Conservation (phyloP, 2,797 vertebrate genomes). For the Micromesistius poutassou region DNA sequence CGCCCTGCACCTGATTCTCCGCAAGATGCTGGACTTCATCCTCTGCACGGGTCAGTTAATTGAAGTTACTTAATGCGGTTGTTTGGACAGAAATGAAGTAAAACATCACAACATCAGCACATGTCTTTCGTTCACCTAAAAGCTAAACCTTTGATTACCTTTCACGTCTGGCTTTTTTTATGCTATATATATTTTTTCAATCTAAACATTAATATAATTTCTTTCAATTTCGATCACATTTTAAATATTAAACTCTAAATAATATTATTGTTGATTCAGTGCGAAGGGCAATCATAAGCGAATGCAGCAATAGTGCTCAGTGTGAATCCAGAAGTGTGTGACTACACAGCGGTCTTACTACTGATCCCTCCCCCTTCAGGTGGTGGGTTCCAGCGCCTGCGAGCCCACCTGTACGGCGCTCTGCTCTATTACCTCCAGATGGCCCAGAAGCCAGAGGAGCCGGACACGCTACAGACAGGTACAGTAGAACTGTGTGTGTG, state of each 20-base stretch:
- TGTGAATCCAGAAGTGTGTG: neutral
- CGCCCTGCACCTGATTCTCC: slow-evolving; percentile 91
- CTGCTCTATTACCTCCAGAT: slow-evolving; percentile 96
- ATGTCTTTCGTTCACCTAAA: neutral
- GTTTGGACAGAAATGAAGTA: neutral
- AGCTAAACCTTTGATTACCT: neutral
- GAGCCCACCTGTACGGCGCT: slow-evolving; percentile 92
- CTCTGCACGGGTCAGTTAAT: slow-evolving; percentile 91
- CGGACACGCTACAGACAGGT: slow-evolving; percentile 94
- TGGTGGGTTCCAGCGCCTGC: slow-evolving; percentile 93
- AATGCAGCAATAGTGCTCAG: neutral
- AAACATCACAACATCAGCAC: neutral
- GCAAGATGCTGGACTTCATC: slow-evolving; percentile 95
- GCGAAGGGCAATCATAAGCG: no score
- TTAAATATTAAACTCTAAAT: no score
- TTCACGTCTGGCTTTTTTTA: no score
- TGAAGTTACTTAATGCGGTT: neutral
- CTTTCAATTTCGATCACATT: no score
- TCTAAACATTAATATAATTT: no score
- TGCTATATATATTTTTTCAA: no score
- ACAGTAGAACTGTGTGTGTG: slow-evolving; percentile 19
- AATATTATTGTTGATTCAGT: no score
- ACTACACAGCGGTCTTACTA: no score
- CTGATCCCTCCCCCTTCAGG: slow-evolving; percentile 65
- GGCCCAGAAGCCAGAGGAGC: slow-evolving; percentile 95